Evolutionary conservation across 1,140 invertebrate species (phyloP).

Genomic region (Aphidius ervi): DNA sequence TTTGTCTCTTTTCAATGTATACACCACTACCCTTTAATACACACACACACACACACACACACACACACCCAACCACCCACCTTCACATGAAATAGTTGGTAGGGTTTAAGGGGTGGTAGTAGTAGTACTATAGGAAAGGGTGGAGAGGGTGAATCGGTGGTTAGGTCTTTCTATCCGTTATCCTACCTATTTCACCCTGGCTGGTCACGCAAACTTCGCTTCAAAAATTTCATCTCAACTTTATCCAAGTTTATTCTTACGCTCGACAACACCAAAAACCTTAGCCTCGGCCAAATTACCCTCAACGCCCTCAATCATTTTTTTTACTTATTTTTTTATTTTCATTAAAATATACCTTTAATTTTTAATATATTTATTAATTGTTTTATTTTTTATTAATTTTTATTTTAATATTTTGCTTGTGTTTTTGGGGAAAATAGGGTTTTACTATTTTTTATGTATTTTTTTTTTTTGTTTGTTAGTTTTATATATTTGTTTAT

Average conservation of each 20-base stretch:
- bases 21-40: neutral
- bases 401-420: neutral
- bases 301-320: neutral
- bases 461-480: no score
- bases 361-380: neutral
- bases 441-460: neutral
- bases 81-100: neutral
- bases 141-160: neutral
- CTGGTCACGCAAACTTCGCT: constrained; percentile 45
- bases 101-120: neutral
- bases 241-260: constrained; percentile 20
- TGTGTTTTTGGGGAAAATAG: neutral
- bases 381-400: neutral
- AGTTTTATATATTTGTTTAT: no score
- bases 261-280: constrained; percentile 5
- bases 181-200: constrained; percentile 28
- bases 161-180: constrained; percentile 10
- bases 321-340: neutral
- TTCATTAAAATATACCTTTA: neutral
- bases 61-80: neutral
- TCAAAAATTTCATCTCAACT: constrained; percentile 38
- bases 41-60: constrained; percentile 19
- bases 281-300: constrained; percentile 7
- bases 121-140: no score
- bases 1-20: neutral